These are phyloP conservation scores for Marronus borbonicus DNA, from an alignment of 2,888 invertebrate genomes.

Conservation along the genomic window DNA sequence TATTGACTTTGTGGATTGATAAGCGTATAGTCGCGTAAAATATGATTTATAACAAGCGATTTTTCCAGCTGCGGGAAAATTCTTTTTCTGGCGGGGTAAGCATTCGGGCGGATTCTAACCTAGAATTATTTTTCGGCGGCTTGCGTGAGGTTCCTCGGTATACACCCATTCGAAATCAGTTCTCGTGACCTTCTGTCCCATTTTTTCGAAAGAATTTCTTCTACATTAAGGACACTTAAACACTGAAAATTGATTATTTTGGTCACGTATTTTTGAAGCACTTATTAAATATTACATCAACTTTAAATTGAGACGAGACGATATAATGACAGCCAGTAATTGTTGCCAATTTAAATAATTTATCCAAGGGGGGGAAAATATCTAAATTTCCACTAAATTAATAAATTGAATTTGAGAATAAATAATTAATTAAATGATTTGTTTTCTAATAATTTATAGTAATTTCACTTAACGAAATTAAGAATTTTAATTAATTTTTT, in stretches of 20 bases:
- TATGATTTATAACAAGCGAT: not conserved
- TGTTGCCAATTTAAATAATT: not conserved
- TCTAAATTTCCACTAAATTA: too few species aligned
- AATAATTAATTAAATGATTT: too few species aligned
- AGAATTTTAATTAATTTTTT: too few species aligned
- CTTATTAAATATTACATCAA: not conserved
- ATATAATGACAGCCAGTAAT: not conserved
- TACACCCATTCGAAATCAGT: conserved; percentile 98
- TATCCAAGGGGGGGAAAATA: not conserved
- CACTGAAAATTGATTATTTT: not conserved
- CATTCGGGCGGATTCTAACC: conserved; percentile 73
- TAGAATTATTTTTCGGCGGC: conserved; percentile 93
- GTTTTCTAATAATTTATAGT: too few species aligned
- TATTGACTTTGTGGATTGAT: conserved; percentile 8
- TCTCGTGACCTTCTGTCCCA: conserved; percentile 96
- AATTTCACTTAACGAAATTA: too few species aligned
- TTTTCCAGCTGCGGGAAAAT: not conserved
- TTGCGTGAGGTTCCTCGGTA: conserved; percentile 98
- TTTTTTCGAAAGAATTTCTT: conserved; percentile 67
- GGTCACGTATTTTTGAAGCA: not conserved
- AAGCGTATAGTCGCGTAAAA: not conserved
- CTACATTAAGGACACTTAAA: not conserved
- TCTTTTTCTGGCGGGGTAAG: too few species aligned
- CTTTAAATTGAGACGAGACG: not conserved
- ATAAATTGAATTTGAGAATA: too few species aligned